Evolutionary conservation across 2,888 invertebrate genomes (phyloP).

Genomic region (Diloba caeruleocephala): DNA sequence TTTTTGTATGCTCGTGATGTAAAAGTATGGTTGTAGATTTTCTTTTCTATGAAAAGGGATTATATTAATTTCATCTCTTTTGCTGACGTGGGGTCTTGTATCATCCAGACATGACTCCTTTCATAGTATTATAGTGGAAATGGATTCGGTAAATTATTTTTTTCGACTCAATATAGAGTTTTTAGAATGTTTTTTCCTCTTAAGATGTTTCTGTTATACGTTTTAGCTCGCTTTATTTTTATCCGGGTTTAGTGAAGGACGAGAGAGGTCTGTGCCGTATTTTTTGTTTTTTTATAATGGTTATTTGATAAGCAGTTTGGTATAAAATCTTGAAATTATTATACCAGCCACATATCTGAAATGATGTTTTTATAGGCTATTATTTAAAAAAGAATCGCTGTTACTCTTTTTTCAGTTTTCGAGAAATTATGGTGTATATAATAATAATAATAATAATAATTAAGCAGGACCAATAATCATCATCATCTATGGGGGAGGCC

Average conservation of each 20-base stretch:
- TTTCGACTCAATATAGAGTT: slow-evolving; percentile 21
- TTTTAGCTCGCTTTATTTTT: slow-evolving; percentile 17
- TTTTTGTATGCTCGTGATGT: neutral
- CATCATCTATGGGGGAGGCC: too few relatives aligned
- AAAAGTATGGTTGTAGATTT: slow-evolving; percentile 21
- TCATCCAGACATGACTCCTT: slow-evolving; percentile 48
- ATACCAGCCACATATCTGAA: too few relatives aligned
- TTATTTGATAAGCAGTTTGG: neutral
- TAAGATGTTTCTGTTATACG: slow-evolving; percentile 10
- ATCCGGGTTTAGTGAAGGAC: slow-evolving; percentile 27
- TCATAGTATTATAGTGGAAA: slow-evolving; percentile 51
- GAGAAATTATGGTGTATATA: too few relatives aligned
- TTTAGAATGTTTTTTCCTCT: slow-evolving; percentile 30
- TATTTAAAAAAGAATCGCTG: too few relatives aligned
- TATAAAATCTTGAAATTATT: slow-evolving; percentile 18
- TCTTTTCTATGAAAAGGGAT: slow-evolving; percentile 51
- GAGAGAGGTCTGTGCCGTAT: too few relatives aligned
- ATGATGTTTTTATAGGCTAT: too few relatives aligned
- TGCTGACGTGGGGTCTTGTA: slow-evolving; percentile 46
- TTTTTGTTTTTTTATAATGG: slow-evolving; percentile 10
- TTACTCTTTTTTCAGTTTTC: too few relatives aligned
- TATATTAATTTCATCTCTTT: slow-evolving; percentile 57
- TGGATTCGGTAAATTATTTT: slow-evolving; percentile 48
- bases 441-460: too few relatives aligned
- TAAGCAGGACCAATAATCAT: too few relatives aligned